Conservation (phyloP, 2,888 invertebrate species). For the Troglohyphantes excavatus region DNA sequence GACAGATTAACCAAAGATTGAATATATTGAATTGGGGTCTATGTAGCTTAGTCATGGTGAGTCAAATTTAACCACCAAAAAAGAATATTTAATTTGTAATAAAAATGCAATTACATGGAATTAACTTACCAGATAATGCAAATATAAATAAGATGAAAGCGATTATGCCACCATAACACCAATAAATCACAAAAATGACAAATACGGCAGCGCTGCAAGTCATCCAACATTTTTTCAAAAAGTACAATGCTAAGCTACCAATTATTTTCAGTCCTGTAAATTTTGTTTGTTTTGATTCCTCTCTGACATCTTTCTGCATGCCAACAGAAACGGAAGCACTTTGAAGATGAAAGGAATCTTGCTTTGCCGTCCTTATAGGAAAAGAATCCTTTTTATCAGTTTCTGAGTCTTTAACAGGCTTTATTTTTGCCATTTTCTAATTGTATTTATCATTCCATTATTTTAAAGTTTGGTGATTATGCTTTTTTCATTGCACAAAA, state of each 20-base stretch:
- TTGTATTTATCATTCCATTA: background rate
- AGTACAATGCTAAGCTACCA: conserved; percentile 58
- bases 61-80: no score
- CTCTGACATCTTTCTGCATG: background rate
- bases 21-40: no score
- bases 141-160: conserved; percentile 73
- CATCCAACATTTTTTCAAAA: conserved; percentile 77
- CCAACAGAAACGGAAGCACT: conserved; percentile 19
- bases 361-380: background rate
- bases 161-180: conserved; percentile 75
- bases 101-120: no score
- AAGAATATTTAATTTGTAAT: no score
- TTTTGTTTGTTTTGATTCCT: conserved; percentile 14
- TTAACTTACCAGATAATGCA: conserved; percentile 67
- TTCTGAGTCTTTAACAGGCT: background rate
- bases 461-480: background rate
- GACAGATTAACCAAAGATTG: no score
- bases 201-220: conserved; percentile 73
- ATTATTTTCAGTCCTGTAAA: conserved; percentile 33
- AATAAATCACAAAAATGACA: conserved; percentile 77
- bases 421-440: conserved; percentile 48
- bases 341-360: conserved; percentile 34
- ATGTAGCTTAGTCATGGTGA: no score
- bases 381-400: conserved; percentile 25
- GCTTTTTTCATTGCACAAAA: background rate